phyloP scores from a whole-genome alignment of 2,113 vertebrate species.

The Cyanoderma ruficeps region DNA sequence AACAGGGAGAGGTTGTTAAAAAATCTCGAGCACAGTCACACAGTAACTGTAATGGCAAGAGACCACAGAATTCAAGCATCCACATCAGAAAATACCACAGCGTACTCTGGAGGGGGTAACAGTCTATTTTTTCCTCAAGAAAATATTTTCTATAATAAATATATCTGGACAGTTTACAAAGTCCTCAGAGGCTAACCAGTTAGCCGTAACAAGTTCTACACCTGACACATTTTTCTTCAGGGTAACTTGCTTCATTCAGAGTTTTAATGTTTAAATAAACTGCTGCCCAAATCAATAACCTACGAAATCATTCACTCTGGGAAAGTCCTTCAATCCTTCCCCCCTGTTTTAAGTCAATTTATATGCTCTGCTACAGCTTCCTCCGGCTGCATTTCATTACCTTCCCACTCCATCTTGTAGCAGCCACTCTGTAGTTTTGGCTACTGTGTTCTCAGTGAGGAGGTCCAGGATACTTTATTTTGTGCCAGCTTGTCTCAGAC shows the following conservation, averaged over 20 bases:
- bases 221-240: slow-evolving; percentile 82
- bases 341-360: slow-evolving; percentile 61
- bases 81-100: slow-evolving; percentile 42
- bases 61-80: slow-evolving; percentile 13
- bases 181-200: slow-evolving; percentile 74
- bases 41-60: slow-evolving; percentile 20
- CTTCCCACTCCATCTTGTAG: slow-evolving; percentile 37
- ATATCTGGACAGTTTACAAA: slow-evolving; percentile 79
- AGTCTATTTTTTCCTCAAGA: slow-evolving; percentile 63
- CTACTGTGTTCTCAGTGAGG: not conserved
- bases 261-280: slow-evolving; percentile 82
- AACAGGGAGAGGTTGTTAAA: not conserved
- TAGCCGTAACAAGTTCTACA: slow-evolving; percentile 73
- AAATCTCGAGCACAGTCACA: not conserved
- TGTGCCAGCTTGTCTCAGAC: not conserved
- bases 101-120: slow-evolving; percentile 33
- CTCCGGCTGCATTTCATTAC: slow-evolving; percentile 58
- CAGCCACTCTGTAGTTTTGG: slow-evolving; percentile 15
- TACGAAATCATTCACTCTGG: slow-evolving; percentile 70
- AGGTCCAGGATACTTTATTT: not conserved
- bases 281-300: slow-evolving; percentile 81
- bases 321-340: slow-evolving; percentile 72
- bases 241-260: slow-evolving; percentile 78
- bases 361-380: slow-evolving; percentile 19
- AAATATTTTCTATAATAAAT: slow-evolving; percentile 76